Percentiles rank a stretch among this genome's conserved stretches.
Conservation (phyloP, 2,797 vertebrate genomes). For the Acanthurus leucopareius region DNA sequence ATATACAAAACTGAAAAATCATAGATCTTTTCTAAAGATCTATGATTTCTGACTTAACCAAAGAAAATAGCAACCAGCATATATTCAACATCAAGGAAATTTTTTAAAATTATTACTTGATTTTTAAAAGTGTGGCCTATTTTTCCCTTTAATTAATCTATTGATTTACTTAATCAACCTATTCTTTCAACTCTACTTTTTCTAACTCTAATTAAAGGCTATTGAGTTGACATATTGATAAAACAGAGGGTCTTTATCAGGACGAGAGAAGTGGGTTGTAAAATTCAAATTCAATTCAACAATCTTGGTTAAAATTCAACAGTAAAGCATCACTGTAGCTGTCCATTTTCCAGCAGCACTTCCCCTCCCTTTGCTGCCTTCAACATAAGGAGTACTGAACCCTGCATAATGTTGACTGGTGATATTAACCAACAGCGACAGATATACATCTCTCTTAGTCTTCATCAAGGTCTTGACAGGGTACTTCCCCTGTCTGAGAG, state of each 20-base stretch:
- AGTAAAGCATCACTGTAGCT: conserved; percentile 47
- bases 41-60: too few relatives aligned
- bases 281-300: conserved; percentile 55
- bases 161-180: not conserved
- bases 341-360: conserved; percentile 55
- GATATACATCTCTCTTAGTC: conserved; percentile 84
- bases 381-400: conserved; percentile 71
- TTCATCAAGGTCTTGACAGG: conserved; percentile 79
- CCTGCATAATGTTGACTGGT: conserved; percentile 71
- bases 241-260: not conserved
- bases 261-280: not conserved
- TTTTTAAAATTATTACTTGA: not conserved
- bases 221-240: not conserved
- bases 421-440: conserved; percentile 81
- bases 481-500: conserved; percentile 82
- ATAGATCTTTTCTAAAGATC: too few relatives aligned
- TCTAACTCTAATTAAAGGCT: not conserved
- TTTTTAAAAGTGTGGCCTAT: conserved; percentile 8
- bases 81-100: not conserved
- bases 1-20: too few relatives aligned
- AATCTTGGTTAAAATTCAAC: conserved; percentile 61
- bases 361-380: conserved; percentile 49
- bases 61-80: not conserved
- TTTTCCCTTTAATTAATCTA: not conserved
- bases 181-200: not conserved